Conservation (phyloP, 2,113 vertebrate genomes). For the Brienomyrus longianalis region DNA sequence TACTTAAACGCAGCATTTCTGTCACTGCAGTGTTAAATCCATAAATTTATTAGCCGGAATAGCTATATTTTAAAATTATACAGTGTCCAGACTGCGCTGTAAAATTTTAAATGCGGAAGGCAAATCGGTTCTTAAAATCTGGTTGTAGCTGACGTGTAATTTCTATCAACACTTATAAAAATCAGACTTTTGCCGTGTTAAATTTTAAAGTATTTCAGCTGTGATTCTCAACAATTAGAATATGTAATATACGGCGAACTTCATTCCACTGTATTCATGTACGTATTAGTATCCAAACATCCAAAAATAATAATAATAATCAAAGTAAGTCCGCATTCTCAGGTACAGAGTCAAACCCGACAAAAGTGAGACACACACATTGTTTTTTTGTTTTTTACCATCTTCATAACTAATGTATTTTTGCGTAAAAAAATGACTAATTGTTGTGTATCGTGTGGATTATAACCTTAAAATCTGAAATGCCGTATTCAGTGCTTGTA, state of each 20-base stretch:
- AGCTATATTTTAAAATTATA: neutral
- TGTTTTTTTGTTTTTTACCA: neutral
- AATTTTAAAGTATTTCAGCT: neutral
- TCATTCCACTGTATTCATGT: neutral
- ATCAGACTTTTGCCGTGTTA: neutral
- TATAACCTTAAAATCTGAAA: neutral
- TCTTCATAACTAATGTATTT: neutral
- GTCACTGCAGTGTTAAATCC: neutral
- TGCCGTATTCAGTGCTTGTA: neutral
- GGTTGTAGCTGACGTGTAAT: neutral
- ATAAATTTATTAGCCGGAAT: neutral
- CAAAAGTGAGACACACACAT: neutral
- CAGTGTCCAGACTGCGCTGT: neutral
- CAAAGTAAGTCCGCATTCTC: neutral
- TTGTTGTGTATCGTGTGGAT: neutral
- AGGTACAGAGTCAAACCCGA: neutral
- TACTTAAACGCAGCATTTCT: slow-evolving; percentile 2
- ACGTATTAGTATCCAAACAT: neutral
- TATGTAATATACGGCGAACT: neutral
- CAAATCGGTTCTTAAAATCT: neutral
- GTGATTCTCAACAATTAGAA: neutral
- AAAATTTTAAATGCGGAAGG: too few species aligned
- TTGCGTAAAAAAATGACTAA: neutral
- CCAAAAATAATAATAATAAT: neutral
- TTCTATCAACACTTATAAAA: neutral